These are phyloP conservation scores for Holcopasites calliopsidis DNA, from an alignment of 1,140 invertebrate genomes.

Conservation along the genomic window DNA sequence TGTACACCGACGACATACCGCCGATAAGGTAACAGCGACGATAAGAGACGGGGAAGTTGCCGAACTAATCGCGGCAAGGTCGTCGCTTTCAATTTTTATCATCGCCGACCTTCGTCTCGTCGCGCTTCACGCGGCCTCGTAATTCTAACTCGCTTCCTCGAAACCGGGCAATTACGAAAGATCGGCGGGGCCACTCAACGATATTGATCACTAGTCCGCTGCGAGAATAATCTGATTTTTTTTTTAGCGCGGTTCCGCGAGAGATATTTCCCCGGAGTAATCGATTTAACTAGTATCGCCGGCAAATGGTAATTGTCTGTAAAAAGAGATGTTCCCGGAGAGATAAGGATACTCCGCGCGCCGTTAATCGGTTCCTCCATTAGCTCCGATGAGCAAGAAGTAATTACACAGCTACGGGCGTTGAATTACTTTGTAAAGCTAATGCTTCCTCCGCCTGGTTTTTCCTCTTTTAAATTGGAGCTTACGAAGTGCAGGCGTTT, in stretches of 20 bases:
- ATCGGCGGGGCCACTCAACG: slow-evolving; percentile 12
- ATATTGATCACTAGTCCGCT: not conserved
- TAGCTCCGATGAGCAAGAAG: not conserved
- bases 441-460: no score
- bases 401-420: no score
- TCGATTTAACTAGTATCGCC: not conserved
- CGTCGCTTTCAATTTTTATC: slow-evolving; percentile 46
- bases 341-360: not conserved
- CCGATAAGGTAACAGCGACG: slow-evolving; percentile 70
- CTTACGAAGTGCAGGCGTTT: not conserved
- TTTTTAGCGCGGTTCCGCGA: not conserved
- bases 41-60: not conserved
- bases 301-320: not conserved
- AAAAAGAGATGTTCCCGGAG: not conserved
- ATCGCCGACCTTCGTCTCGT: slow-evolving; percentile 10
- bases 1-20: slow-evolving; percentile 60
- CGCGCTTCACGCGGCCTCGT: not conserved
- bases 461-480: no score
- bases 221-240: no score
- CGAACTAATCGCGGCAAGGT: slow-evolving; percentile 14
- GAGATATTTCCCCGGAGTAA: not conserved
- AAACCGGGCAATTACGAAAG: slow-evolving; percentile 20
- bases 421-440: no score
- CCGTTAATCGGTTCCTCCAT: not conserved
- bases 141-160: not conserved